Percentiles rank a stretch among this genome's conserved stretches.
These are phyloP conservation scores for Linnaemya tessellans DNA, from an alignment of 2,888 invertebrate species.

Conservation along the genomic window DNA sequence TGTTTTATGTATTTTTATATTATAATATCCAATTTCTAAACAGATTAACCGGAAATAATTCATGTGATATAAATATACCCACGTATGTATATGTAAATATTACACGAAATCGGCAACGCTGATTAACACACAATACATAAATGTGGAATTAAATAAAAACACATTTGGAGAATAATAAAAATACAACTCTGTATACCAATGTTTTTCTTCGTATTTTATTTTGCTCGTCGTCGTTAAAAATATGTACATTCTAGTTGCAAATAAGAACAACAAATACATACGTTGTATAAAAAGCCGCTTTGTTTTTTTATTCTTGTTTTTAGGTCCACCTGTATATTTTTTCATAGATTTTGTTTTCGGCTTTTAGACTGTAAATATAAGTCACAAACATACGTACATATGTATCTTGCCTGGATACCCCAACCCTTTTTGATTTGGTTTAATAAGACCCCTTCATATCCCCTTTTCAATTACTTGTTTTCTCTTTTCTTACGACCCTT, in stretches of 20 bases:
- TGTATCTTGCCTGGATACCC: slow-evolving; percentile 44
- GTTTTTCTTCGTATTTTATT: slow-evolving; percentile 69
- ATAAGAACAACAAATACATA: slow-evolving; percentile 58
- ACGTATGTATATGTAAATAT: background rate
- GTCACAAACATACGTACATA: background rate
- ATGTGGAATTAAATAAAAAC: slow-evolving; percentile 48
- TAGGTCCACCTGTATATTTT: slow-evolving; percentile 72
- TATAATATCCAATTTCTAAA: no score
- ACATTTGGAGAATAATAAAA: slow-evolving; percentile 18
- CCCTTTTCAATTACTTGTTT: slow-evolving; percentile 2
- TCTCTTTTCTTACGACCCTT: slow-evolving; percentile 37
- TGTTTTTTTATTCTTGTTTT: slow-evolving; percentile 74
- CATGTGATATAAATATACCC: slow-evolving; percentile 67
- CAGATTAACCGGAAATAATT: no score
- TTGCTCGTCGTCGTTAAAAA: slow-evolving; percentile 60
- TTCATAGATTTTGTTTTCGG: slow-evolving; percentile 62
- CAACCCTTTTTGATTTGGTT: slow-evolving; percentile 39
- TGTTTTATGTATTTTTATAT: no score
- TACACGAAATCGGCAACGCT: no score
- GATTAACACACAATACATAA: slow-evolving; percentile 56
- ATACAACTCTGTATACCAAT: slow-evolving; percentile 66
- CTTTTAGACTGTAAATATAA: slow-evolving; percentile 62
- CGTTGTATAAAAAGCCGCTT: slow-evolving; percentile 79
- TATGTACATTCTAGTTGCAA: slow-evolving; percentile 32
- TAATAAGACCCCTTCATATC: slow-evolving; percentile 26